phyloP scores from a whole-genome alignment of 2,113 vertebrate genomes.

The Silurus glanis region DNA sequence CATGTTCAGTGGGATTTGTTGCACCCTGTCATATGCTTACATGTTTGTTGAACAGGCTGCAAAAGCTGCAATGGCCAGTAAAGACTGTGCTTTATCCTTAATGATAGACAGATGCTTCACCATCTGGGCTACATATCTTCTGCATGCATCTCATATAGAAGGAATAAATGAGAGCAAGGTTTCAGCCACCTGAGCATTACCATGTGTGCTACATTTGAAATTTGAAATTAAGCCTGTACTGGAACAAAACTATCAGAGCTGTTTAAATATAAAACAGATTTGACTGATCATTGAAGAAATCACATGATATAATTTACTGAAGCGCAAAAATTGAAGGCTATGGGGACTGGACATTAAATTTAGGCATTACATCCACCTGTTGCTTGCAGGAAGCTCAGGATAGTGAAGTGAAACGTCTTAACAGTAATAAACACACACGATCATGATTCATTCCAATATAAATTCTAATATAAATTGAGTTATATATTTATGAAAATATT shows the following conservation, averaged over 20 bases:
- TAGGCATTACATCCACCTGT: no score
- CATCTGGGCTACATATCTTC: constrained; percentile 9
- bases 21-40: not conserved
- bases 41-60: constrained; percentile 7
- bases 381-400: no score
- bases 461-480: no score
- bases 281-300: no score
- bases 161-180: not conserved
- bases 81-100: constrained; percentile 31
- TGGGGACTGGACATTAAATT: no score
- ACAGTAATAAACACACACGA: no score
- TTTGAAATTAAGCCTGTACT: not conserved
- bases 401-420: no score
- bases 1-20: not conserved
- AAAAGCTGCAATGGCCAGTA: constrained; percentile 6
- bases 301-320: no score
- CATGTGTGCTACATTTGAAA: not conserved
- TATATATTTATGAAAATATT: no score
- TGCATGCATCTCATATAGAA: not conserved
- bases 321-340: no score
- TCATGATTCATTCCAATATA: no score
- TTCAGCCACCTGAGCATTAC: constrained; percentile 70
- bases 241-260: not conserved
- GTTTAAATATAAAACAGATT: no score
- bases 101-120: constrained; percentile 40